phyloP scores from a whole-genome alignment of 1,140 invertebrate species.

The Listronotus bonariensis region DNA sequence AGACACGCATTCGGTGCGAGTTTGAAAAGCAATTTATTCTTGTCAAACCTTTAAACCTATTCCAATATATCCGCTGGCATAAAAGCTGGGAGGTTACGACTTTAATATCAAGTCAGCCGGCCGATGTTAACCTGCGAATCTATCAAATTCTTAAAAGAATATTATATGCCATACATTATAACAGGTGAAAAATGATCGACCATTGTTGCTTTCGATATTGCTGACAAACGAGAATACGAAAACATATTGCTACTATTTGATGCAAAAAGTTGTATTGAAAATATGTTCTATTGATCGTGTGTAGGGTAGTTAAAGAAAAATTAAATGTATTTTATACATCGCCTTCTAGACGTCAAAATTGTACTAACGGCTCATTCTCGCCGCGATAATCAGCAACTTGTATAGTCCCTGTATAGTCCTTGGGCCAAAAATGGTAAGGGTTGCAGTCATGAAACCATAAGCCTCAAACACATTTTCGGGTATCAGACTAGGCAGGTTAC shows the following conservation, averaged over 20 bases:
- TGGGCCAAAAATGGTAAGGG: too few relatives aligned
- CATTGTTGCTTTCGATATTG: slow-evolving; percentile 1
- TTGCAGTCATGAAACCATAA: too few relatives aligned
- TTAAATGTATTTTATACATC: too few relatives aligned
- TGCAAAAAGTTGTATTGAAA: too few relatives aligned
- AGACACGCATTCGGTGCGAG: slow-evolving; percentile 2
- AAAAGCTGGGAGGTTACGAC: slow-evolving; percentile 15
- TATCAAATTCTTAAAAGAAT: slow-evolving; percentile 23
- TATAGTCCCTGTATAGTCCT: too few relatives aligned
- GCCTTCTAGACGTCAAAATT: too few relatives aligned
- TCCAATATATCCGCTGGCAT: slow-evolving; percentile 10
- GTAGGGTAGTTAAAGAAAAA: too few relatives aligned
- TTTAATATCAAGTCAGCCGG: slow-evolving; percentile 21
- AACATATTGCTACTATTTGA: slow-evolving; percentile 6
- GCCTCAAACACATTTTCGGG: too few relatives aligned
- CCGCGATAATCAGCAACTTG: too few relatives aligned
- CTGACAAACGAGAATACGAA: slow-evolving; percentile 2
- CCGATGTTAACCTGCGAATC: slow-evolving; percentile 18
- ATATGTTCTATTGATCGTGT: too few relatives aligned
- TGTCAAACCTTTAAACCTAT: slow-evolving; percentile 12
- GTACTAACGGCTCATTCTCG: too few relatives aligned
- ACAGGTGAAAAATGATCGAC: slow-evolving; percentile 20
- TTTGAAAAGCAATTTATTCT: slow-evolving; percentile 13
- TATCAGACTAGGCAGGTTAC: too few relatives aligned
- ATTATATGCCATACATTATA: slow-evolving; percentile 19